Percentiles rank a stretch among this genome's conserved stretches.
phyloP scores from a whole-genome alignment of 2,888 invertebrate genomes.

The Agrenia bidenticulata region DNA sequence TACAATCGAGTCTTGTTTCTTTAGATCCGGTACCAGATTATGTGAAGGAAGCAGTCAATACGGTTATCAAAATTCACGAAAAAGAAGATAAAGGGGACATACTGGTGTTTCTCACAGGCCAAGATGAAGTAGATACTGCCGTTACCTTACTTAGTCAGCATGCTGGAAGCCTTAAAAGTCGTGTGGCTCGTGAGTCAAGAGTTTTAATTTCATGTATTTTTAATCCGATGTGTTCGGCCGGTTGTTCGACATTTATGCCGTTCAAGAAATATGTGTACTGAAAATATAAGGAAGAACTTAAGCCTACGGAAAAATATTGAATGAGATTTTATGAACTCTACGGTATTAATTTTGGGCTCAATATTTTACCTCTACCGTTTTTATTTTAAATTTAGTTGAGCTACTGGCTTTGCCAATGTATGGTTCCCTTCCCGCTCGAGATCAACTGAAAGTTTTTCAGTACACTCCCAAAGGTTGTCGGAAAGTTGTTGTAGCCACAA shows the following conservation, averaged over 20 bases:
- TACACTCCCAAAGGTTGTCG: constrained; percentile 69
- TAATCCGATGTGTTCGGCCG: too few relatives aligned
- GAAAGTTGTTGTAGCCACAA: constrained; percentile 91
- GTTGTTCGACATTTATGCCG: too few relatives aligned
- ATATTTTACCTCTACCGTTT: too few relatives aligned
- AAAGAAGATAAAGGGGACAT: constrained; percentile 80
- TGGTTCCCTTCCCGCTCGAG: constrained; percentile 80
- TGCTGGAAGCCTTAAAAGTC: constrained; percentile 4
- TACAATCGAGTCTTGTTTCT: too few relatives aligned
- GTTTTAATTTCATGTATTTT: neutral
- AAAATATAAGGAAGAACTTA: neutral
- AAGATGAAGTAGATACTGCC: constrained; percentile 87
- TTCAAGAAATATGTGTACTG: too few relatives aligned
- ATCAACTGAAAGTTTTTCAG: constrained; percentile 85
- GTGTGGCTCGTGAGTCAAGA: constrained; percentile 13
- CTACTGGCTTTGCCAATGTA: constrained; percentile 84
- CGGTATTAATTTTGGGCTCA: too few relatives aligned
- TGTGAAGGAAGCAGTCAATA: constrained; percentile 81
- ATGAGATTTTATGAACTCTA: too few relatives aligned
- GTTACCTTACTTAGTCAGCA: constrained; percentile 59
- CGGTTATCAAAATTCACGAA: constrained; percentile 80
- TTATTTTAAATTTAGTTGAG: constrained; percentile 54
- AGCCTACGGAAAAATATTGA: too few relatives aligned
- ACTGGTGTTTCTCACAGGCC: constrained; percentile 87
- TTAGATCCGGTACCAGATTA: constrained; percentile 84